phyloP scores from a whole-genome alignment of 2,113 vertebrate species.

The Lepus timidus region DNA sequence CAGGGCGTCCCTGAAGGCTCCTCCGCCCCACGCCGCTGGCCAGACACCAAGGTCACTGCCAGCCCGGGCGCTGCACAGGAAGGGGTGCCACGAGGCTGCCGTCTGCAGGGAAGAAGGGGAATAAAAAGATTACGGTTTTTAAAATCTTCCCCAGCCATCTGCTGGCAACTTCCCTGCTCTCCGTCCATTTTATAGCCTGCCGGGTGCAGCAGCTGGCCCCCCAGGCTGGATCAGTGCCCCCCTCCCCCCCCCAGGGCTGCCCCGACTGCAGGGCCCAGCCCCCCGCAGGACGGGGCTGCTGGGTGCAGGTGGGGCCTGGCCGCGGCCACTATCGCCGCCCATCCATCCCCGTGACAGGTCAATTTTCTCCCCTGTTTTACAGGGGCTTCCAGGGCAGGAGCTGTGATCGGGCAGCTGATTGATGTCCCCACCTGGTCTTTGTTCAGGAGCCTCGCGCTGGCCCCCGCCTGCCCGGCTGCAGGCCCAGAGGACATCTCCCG shows the following conservation, averaged over 20 bases:
- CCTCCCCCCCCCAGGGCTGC: not conserved
- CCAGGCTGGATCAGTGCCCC: not conserved
- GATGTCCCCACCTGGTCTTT: constrained; percentile 82
- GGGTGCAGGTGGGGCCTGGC: not conserved
- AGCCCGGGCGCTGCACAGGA: not conserved
- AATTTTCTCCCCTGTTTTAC: constrained; percentile 85
- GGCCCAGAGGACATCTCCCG: not conserved
- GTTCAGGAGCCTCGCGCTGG: constrained; percentile 42
- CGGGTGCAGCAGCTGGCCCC: not conserved
- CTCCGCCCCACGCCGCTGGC: not conserved
- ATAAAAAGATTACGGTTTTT: constrained; percentile 62
- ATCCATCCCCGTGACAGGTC: constrained; percentile 84
- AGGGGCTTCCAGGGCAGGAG: constrained; percentile 76
- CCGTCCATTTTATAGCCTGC: constrained; percentile 78
- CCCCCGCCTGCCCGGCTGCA: not conserved
- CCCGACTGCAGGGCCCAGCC: not conserved
- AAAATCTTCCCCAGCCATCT: constrained; percentile 76
- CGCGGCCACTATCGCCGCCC: constrained; percentile 50
- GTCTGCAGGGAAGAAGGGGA: no score
- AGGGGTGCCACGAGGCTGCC: not conserved
- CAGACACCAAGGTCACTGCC: constrained; percentile 68
- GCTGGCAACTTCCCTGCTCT: constrained; percentile 77
- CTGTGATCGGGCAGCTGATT: constrained; percentile 79
- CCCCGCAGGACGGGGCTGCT: not conserved
- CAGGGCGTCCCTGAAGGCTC: not conserved